Evolutionary conservation across 2,797 vertebrate genomes (phyloP).

Genomic region (Platalea minor): DNA sequence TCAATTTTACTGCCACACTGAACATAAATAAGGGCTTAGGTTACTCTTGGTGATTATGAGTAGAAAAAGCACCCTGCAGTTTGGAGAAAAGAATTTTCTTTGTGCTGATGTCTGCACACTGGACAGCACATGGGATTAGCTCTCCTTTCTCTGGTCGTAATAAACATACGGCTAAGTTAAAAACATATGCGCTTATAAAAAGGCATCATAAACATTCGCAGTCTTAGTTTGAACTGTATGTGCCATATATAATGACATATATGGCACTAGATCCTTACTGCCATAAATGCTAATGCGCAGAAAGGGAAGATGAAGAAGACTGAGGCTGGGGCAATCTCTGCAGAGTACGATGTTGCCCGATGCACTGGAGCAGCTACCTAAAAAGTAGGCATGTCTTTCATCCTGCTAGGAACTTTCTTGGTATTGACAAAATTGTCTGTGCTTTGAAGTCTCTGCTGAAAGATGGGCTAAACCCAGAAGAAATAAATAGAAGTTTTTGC

Average conservation of each 20-base stretch:
- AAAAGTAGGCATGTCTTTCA: neutral
- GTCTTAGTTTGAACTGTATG: neutral
- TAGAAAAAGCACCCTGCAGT: neutral
- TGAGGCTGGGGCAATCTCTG: neutral
- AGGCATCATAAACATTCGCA: neutral
- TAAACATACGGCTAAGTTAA: neutral
- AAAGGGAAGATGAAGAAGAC: neutral
- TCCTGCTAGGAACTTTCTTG: neutral
- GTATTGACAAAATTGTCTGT: conserved; percentile 24
- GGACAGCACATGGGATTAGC: neutral
- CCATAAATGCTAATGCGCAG: neutral
- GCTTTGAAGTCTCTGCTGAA: conserved; percentile 49
- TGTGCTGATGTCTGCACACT: neutral
- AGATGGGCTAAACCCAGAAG: conserved; percentile 50
- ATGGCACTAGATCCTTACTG: neutral
- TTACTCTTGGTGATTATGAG: neutral
- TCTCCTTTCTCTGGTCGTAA: neutral
- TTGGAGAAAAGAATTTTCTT: neutral
- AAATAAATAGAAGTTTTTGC: conserved; percentile 60
- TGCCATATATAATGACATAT: neutral
- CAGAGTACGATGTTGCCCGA: fast-evolving
- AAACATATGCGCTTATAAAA: neutral
- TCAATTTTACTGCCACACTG: conserved; percentile 8
- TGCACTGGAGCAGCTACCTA: neutral
- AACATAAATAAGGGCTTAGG: neutral